These are phyloP conservation scores for Hydrozoanthus tunicans DNA, from an alignment of 64 coral and sea anemone genomes.

Conservation along the genomic window DNA sequence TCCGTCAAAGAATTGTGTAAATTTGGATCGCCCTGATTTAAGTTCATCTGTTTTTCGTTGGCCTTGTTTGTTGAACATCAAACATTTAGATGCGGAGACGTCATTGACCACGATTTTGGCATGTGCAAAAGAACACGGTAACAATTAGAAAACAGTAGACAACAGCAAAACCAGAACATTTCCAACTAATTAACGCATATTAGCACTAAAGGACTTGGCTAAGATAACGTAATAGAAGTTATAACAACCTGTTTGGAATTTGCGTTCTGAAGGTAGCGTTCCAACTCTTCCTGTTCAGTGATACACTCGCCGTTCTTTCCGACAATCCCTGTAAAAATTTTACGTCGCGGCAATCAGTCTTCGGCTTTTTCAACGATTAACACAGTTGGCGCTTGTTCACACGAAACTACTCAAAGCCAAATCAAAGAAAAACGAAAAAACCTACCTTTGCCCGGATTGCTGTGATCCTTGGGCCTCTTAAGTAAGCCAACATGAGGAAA, in stretches of 20 bases:
- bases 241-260: slow-evolving; percentile 82
- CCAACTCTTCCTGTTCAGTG: slow-evolving; percentile 63
- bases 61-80: slow-evolving; percentile 58
- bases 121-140: slow-evolving; percentile 78
- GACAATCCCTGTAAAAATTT: slow-evolving; percentile 70
- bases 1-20: slow-evolving; percentile 85
- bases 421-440: neutral
- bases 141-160: slow-evolving; percentile 60
- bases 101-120: slow-evolving; percentile 48
- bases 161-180: neutral
- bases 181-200: slow-evolving; percentile 22
- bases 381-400: neutral
- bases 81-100: slow-evolving; percentile 56
- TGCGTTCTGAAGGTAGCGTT: slow-evolving; percentile 79
- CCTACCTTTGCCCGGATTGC: slow-evolving; percentile 81
- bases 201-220: slow-evolving; percentile 4
- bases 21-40: slow-evolving; percentile 65
- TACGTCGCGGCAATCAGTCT: slow-evolving; percentile 21
- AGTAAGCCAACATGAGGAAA: slow-evolving; percentile 57
- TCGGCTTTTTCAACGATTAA: slow-evolving; percentile 6
- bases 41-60: slow-evolving; percentile 85
- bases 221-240: slow-evolving; percentile 33
- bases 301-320: slow-evolving; percentile 89
- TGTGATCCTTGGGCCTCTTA: slow-evolving; percentile 93
- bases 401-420: neutral